Evolutionary conservation across 2,797 vertebrate species (phyloP), one percentile per base, ranked within the genome.

Genomic region (Bradypus variegatus): DNA sequence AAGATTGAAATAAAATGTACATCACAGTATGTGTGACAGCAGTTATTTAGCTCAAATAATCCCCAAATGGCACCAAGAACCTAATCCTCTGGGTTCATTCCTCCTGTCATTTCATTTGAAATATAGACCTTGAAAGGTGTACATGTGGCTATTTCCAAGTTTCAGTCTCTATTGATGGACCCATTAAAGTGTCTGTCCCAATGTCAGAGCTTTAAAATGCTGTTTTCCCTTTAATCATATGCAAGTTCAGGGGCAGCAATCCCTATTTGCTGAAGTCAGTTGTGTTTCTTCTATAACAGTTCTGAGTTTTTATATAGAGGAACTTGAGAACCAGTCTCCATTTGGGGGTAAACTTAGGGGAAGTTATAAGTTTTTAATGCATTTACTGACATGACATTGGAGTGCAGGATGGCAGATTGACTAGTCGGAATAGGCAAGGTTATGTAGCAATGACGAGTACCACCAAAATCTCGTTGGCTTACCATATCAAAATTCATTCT

Each of bases 1-100:
- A 90, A 83, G 85, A 89, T 29, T 41, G 80, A 89, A 94, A 86
- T 79, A 53, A 93, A 93, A 78, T 64, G 45, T 29, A 73, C 60
- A 69, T 84, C 53, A 33, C 55, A 19, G 8, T 29, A 25, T 9
- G 16, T 2, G 8, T 45, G 82, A 77, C 53, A 88, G 73, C 81
- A 67, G 73, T 88, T 77, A 84, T 70, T 86, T 69, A 70, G 62
- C 79, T 81, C 82, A 48, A 70, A n/a, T 81, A 25, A 93, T 80
- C 76, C 83, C 93, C 36, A 53, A 62, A 69, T 27, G 62, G 53
- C 38, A 27, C 53, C 62, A 25, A 58, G 80, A 60, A 91, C 79
- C 78, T 36, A 36, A 9, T 73, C 91, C 69, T 53, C 16, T 64
- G 41, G 85, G 48, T 55, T 50, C 31, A 31, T 53, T 84, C 64